Percentiles rank a stretch among this genome's conserved stretches.
phyloP scores from a whole-genome alignment of 2,888 invertebrate genomes.

The Peribatodes rhomboidaria region DNA sequence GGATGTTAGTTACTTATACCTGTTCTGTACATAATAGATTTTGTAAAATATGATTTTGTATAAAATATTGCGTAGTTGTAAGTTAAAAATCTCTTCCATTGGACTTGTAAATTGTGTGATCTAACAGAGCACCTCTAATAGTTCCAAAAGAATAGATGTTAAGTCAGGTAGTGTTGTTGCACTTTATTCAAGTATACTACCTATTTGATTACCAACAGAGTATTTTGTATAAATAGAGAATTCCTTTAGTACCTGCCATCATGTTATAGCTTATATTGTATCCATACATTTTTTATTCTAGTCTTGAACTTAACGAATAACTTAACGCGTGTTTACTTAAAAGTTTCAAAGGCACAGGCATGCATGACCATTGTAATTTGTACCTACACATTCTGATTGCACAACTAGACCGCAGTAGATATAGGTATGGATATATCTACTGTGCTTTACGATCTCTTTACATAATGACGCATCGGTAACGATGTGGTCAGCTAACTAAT shows the following conservation, averaged over 20 bases:
- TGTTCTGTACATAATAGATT: constrained; percentile 74
- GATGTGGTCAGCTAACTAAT: constrained; percentile 23
- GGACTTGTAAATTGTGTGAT: constrained; percentile 57
- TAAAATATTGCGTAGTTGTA: constrained; percentile 56
- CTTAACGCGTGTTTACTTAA: constrained; percentile 56
- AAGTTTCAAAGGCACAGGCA: constrained; percentile 56
- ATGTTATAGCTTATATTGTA: constrained; percentile 44
- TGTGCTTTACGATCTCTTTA: constrained; percentile 23
- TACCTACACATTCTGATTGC: constrained; percentile 73
- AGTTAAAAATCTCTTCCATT: constrained; percentile 68
- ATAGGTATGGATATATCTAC: constrained; percentile 43
- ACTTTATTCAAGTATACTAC: constrained; percentile 25
- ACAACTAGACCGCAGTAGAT: constrained; percentile 61
- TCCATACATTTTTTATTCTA: constrained; percentile 66
- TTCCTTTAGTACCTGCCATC: constrained; percentile 38
- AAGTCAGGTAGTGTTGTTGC: constrained; percentile 36
- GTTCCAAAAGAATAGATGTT: constrained; percentile 57
- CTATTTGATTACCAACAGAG: constrained; percentile 24
- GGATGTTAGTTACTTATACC: constrained; percentile 77
- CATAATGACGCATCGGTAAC: constrained; percentile 19
- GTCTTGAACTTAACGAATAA: constrained; percentile 69
- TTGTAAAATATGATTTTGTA: constrained; percentile 62
- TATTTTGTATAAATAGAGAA: constrained; percentile 30
- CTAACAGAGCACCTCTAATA: constrained; percentile 54
- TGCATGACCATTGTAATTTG: constrained; percentile 69